These are phyloP conservation scores for Lacerta viridis DNA, from an alignment of 2,797 vertebrate genomes.

Conservation along the genomic window DNA sequence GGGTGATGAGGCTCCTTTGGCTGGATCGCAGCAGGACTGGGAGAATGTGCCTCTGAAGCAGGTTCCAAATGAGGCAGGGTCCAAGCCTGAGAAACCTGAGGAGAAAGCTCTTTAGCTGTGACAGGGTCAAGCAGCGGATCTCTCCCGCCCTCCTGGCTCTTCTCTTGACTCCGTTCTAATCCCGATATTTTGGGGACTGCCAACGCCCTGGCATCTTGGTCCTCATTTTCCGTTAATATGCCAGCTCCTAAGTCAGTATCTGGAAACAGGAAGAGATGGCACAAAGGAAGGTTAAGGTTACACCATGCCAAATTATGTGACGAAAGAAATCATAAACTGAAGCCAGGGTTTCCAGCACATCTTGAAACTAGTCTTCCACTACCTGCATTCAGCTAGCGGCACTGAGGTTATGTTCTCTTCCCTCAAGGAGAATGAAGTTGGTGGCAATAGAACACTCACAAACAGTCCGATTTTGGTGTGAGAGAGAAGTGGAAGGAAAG, in stretches of 20 bases:
- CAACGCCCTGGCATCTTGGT: slow-evolving; percentile 88
- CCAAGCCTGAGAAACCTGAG: slow-evolving; percentile 70
- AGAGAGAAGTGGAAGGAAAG: too few relatives aligned
- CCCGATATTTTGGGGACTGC: slow-evolving; percentile 94
- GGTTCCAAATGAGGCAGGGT: slow-evolving; percentile 77
- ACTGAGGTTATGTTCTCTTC: too few relatives aligned
- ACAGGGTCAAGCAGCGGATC: slow-evolving; percentile 83
- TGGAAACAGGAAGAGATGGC: slow-evolving; percentile 68
- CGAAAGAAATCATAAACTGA: too few relatives aligned
- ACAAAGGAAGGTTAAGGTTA: background rate
- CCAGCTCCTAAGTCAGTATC: slow-evolving; percentile 89
- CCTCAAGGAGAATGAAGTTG: too few relatives aligned
- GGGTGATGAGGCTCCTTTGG: slow-evolving; percentile 60
- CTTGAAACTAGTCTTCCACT: too few relatives aligned
- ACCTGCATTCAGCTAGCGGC: too few relatives aligned
- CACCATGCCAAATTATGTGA: too few relatives aligned
- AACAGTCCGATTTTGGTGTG: too few relatives aligned
- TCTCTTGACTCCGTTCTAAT: slow-evolving; percentile 98
- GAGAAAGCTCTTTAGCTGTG: slow-evolving; percentile 82
- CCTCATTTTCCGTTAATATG: slow-evolving; percentile 87
- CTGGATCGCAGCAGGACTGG: slow-evolving; percentile 67
- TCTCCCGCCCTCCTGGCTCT: slow-evolving; percentile 91
- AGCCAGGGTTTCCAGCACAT: too few relatives aligned
- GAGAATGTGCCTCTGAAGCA: slow-evolving; percentile 67
- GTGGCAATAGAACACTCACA: too few relatives aligned